Evolutionary conservation across 2,888 invertebrate species (phyloP), one percentile per base, ranked within the genome.

Genomic region (Embidobia sp.): DNA sequence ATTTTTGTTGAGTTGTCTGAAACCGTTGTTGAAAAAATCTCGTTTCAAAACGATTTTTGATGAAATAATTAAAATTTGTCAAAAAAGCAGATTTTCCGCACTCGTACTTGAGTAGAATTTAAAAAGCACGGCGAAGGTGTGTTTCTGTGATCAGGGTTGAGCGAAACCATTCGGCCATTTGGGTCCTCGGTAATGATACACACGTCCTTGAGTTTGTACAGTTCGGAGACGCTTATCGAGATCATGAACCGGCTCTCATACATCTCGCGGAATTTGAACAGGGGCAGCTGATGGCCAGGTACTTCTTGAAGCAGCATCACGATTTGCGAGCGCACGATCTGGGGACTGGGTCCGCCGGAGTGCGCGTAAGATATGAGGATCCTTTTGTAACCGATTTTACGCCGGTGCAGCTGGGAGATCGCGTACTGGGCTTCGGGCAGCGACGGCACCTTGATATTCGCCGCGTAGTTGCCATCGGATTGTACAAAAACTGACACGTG

Each of bases 361-460:
- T 93, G 92, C 15, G 92, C 93, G 73, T 95, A 92, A 0, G 95
- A 93, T 80, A 97, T 94, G 78, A 94, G 92, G 67, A 97, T 94
- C 49, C 96, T 91, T 83, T 95, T 95, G 79, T 94, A 94, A 4
- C 95, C 97, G 66, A 97, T 91, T 85, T 95, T 95, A 67, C 94
- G 93, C 64, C 96, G 93, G 89, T 97, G 97, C 46, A 97, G 91
- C 84, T 95, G 94, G 0, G 96, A 95, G 79, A 97, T 96, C 26
- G 94, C 94, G 15, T 93, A 91, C 57, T 94, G 92, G 0, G 94
- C 94, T 83, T 95, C 95, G 85, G 93, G 93, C 66, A 93, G 91
- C 0, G 93, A 93, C 0, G 93, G 92, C 0, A 97, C 93, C 84
- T 93, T 92, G 0, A 97, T 93, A 15, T 92, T 92, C 0, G 95